Percentiles rank a stretch among this genome's conserved stretches.
Conservation (phyloP, 1,140 invertebrate genomes). For the Artemia franciscana region DNA sequence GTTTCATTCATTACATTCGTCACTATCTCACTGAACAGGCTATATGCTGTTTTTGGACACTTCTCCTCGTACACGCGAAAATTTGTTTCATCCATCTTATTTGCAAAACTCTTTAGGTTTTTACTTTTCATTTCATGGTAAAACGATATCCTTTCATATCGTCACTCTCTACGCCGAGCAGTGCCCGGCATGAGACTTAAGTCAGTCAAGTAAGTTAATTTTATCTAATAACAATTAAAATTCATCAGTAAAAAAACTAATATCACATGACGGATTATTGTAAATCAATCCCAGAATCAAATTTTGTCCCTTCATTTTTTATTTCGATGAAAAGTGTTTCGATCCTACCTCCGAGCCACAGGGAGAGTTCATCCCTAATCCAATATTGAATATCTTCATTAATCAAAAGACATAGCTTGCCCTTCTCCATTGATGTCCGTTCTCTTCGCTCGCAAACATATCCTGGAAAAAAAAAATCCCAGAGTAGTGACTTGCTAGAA, state of each 20-base stretch:
- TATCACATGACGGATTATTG: not conserved
- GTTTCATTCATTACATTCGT: not conserved
- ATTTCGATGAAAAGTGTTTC: not conserved
- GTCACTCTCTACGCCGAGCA: not conserved
- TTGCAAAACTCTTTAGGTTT: not conserved
- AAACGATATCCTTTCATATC: not conserved
- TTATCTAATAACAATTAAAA: not conserved
- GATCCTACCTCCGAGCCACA: not conserved
- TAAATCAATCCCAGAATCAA: too few relatives aligned
- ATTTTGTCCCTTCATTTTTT: not conserved
- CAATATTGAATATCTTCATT: too few relatives aligned
- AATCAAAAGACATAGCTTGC: too few relatives aligned
- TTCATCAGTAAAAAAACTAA: not conserved
- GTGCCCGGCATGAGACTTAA: not conserved
- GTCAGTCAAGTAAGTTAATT: not conserved
- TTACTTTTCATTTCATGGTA: not conserved
- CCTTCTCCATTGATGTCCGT: too few relatives aligned
- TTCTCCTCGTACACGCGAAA: not conserved
- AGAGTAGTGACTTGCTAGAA: not conserved
- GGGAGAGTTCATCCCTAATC: too few relatives aligned
- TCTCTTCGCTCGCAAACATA: too few relatives aligned
- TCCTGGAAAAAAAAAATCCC: too few relatives aligned
- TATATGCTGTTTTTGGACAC: not conserved
- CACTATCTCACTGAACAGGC: too few relatives aligned
- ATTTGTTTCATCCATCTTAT: not conserved